Evolutionary conservation across 2,113 vertebrate genomes (phyloP), one percentile per base, ranked within the genome.

Genomic region (Morone saxatilis): DNA sequence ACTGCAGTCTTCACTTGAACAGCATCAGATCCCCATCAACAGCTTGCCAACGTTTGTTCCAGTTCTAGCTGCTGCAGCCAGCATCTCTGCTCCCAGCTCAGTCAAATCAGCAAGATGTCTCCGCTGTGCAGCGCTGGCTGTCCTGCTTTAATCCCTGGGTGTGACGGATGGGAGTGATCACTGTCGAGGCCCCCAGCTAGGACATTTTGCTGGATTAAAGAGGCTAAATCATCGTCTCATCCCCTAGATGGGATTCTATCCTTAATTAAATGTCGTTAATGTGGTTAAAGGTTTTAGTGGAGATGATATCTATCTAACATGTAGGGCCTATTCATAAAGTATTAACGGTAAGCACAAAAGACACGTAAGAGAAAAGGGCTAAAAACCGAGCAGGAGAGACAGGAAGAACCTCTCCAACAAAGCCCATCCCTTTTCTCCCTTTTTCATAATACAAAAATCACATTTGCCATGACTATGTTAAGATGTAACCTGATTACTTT

Each of bases 221-320:
- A 78, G 87, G 66, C 86, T 89, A 90, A 92, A 90, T 80, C 84
- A 70, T 76, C 51, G 59, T 90, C 81, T 83, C 76, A 79, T 90
- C 74, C 71, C 7, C 38, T 77, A 74, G 72, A 83, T 73, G 19
- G 70, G 71, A 86, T 84, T 80, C n/a, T 59, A 76, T 62, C 78
- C 81, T 70, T 83, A 92, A 90, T 92, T 87, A 89, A 90, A 87
- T 88, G 60, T 87, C 86, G 81, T 88, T 87, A 92, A 86, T 83
- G 67, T 81, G 61, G 68, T 76, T 83, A 88, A 83, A 80, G 66
- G 80, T 86, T 86, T 91, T 83, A 89, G 80, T 62, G 31, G 65
- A 71, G 78, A 81, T 88, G 57, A 63, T 80, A 89, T 86, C 81
- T 78, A 74, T 84, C 45, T 54, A 77, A 80, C 74, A 67, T 72